Conservation (phyloP, 2,888 invertebrate species). For the Atethmia centrago region DNA sequence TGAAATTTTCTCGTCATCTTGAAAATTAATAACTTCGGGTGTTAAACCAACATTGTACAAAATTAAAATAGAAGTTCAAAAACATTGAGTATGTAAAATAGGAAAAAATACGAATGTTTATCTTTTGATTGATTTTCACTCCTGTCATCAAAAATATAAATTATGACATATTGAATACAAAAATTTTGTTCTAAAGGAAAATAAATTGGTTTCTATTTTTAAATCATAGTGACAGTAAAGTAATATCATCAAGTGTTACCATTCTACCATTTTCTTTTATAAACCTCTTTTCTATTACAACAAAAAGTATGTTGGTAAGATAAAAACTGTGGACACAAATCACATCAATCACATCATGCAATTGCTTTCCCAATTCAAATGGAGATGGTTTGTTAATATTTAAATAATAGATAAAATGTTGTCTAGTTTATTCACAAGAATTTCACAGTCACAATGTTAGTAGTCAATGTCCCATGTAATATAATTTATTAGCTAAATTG, state of each 20-base stretch:
- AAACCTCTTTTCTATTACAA: constrained; percentile 25
- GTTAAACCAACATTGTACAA: constrained; percentile 82
- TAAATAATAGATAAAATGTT: background rate
- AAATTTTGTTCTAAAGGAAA: constrained; percentile 79
- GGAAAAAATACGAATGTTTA: constrained; percentile 78
- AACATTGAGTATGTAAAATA: constrained; percentile 79
- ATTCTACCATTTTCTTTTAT: constrained; percentile 14
- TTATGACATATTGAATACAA: constrained; percentile 83
- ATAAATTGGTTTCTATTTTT: constrained; percentile 79
- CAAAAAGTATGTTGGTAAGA: constrained; percentile 22
- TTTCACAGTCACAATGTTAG: background rate
- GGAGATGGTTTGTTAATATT: background rate
- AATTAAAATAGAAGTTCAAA: constrained; percentile 77
- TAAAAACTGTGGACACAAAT: background rate
- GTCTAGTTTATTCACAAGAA: background rate
- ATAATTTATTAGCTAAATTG: background rate
- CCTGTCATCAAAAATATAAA: constrained; percentile 86
- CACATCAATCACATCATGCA: background rate
- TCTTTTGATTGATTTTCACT: constrained; percentile 82
- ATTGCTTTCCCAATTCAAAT: background rate
- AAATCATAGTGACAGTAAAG: constrained; percentile 69
- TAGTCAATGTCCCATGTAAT: background rate
- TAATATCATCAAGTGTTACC: constrained; percentile 55
- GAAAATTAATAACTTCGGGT: constrained; percentile 72
- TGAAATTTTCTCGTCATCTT: constrained; percentile 90